Conservation (phyloP, 2,113 vertebrate genomes). For the Dasyurus viverrinus region DNA sequence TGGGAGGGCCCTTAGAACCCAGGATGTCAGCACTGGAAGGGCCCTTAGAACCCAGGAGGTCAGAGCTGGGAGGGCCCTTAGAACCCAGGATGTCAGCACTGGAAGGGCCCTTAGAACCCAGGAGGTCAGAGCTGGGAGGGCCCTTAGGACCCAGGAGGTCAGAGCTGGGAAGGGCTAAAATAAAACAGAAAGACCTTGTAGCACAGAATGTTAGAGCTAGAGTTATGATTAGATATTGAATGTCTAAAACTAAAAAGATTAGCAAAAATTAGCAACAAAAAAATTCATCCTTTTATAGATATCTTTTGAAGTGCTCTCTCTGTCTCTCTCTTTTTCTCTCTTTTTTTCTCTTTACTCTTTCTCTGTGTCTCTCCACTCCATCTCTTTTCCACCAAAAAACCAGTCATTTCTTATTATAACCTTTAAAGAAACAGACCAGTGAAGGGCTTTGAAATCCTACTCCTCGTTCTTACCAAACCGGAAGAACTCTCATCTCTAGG, state of each 20-base stretch:
- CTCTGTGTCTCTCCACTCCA: not conserved
- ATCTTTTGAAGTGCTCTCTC: too few species aligned
- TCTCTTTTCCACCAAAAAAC: not conserved
- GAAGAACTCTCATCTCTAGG: not conserved
- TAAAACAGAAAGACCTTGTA: not conserved
- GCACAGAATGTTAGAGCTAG: not conserved
- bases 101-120: not conserved
- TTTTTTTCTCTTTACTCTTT: too few species aligned
- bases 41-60: too few species aligned
- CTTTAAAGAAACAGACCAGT: not conserved
- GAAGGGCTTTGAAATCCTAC: not conserved
- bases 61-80: too few species aligned
- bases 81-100: not conserved
- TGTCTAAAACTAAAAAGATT: not conserved
- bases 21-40: not conserved
- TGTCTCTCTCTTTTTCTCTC: not conserved
- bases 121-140: not conserved
- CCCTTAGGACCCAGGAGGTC: not conserved
- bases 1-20: not conserved
- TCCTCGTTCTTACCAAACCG: not conserved
- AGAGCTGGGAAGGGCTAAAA: not conserved
- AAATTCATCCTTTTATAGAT: too few species aligned
- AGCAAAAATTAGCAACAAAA: too few species aligned
- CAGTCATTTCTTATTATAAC: not conserved
- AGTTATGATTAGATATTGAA: not conserved